These are phyloP conservation scores for Ictidomys tridecemlineatus DNA, from an alignment of 2,113 vertebrate genomes.

Conservation along the genomic window DNA sequence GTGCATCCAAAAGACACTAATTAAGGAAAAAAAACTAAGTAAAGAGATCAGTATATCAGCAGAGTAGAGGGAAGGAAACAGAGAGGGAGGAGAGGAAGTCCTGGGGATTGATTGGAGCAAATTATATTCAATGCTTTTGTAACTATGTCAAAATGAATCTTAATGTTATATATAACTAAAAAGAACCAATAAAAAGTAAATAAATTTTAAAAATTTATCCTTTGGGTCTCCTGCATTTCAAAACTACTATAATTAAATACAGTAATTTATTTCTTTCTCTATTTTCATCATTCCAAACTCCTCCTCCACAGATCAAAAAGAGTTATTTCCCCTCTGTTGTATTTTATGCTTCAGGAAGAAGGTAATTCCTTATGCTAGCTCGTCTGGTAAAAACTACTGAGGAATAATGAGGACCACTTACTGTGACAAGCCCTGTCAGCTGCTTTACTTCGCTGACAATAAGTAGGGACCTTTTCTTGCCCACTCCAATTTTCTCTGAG, in stretches of 20 bases:
- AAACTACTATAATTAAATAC: constrained; percentile 32
- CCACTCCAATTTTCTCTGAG: constrained; percentile 72
- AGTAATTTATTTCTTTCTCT: background rate
- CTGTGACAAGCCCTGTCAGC: constrained; percentile 67
- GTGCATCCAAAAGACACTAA: no score
- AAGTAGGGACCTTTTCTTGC: constrained; percentile 62
- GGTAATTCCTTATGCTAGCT: constrained; percentile 48
- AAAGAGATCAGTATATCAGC: no score
- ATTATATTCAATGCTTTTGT: no score
- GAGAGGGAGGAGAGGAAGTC: no score
- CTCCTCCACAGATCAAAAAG: background rate
- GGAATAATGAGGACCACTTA: constrained; percentile 74
- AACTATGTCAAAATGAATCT: no score
- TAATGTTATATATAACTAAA: no score
- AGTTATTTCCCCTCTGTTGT: constrained; percentile 9
- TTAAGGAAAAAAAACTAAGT: no score
- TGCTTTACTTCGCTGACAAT: constrained; percentile 63
- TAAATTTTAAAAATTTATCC: no score
- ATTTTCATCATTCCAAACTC: background rate
- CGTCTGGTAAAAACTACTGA: constrained; percentile 45
- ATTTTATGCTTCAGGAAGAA: constrained; percentile 56
- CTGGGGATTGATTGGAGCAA: no score
- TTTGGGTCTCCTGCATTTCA: background rate
- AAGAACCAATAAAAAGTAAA: no score
- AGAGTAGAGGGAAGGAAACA: no score